phyloP scores from a whole-genome alignment of 2,113 vertebrate species.

The Microcebus lehilahytsara region DNA sequence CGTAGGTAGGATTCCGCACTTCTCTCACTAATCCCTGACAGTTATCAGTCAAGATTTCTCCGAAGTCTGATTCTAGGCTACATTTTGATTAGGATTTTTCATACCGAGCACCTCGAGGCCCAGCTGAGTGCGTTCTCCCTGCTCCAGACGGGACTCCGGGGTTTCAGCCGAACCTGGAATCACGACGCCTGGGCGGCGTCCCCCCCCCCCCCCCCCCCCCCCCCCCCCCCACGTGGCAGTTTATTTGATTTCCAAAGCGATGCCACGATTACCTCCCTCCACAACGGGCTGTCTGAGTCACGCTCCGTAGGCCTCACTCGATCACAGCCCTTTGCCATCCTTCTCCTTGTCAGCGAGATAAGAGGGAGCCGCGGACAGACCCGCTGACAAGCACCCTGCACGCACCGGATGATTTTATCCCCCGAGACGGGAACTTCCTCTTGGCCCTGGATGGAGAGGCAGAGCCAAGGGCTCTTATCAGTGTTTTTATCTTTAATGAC shows the following conservation, averaged over 20 bases:
- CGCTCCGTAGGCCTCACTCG: fast-evolving
- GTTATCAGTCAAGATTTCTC: background rate
- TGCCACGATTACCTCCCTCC: background rate
- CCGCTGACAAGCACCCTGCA: background rate
- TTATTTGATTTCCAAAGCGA: background rate
- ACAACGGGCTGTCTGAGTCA: background rate
- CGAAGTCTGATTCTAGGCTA: background rate
- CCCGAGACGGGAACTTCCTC: background rate
- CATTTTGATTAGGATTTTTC: background rate
- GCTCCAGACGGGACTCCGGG: background rate
- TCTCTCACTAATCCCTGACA: background rate
- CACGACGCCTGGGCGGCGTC: fast-evolving
- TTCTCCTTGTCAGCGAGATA: slow-evolving; percentile 41
- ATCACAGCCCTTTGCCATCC: background rate
- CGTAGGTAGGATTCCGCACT: fast-evolving
- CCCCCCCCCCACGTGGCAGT: no score
- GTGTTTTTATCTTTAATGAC: background rate
- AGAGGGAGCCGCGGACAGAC: background rate
- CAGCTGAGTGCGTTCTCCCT: background rate
- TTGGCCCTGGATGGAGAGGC: background rate
- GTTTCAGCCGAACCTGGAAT: background rate
- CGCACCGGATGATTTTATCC: background rate
- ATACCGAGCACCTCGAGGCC: background rate
- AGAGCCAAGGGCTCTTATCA: background rate
- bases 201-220: no score